phyloP scores from a whole-genome alignment of 2,888 invertebrate genomes.

The Tethea ocularis region DNA sequence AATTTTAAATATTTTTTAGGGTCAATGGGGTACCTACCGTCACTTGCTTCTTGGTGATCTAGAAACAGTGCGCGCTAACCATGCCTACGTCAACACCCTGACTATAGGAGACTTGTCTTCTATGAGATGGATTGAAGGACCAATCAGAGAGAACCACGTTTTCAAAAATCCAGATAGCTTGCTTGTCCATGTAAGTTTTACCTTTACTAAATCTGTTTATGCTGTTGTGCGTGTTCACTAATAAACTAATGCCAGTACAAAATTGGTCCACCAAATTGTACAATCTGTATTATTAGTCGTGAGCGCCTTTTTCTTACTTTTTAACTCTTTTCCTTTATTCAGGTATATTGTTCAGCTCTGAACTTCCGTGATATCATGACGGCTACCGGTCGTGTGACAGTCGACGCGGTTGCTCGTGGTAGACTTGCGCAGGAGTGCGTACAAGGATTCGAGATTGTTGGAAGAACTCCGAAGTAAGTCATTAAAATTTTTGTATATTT shows the following conservation, averaged over 20 bases:
- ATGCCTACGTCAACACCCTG: conserved; percentile 90
- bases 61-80: conserved; percentile 76
- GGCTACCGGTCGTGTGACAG: conserved; percentile 94
- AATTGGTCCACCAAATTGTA: no score
- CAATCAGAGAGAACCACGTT: conserved; percentile 57
- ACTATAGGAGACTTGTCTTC: conserved; percentile 94
- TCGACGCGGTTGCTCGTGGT: conserved; percentile 89
- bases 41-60: conserved; percentile 87
- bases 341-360: conserved; percentile 90
- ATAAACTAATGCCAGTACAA: no score
- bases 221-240: no score
- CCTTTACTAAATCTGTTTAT: no score
- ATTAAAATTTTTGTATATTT: no score
- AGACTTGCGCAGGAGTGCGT: conserved; percentile 86
- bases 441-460: conserved; percentile 88
- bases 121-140: conserved; percentile 88
- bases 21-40: conserved; percentile 92
- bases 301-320: background rate
- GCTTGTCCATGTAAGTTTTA: conserved; percentile 66
- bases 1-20: conserved; percentile 45
- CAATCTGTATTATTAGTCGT: no score
- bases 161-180: conserved; percentile 55
- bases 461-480: conserved; percentile 76
- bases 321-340: conserved; percentile 31
- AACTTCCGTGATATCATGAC: conserved; percentile 98